Conservation (phyloP, 2,888 invertebrate species). For the Galerucella calmariensis region DNA sequence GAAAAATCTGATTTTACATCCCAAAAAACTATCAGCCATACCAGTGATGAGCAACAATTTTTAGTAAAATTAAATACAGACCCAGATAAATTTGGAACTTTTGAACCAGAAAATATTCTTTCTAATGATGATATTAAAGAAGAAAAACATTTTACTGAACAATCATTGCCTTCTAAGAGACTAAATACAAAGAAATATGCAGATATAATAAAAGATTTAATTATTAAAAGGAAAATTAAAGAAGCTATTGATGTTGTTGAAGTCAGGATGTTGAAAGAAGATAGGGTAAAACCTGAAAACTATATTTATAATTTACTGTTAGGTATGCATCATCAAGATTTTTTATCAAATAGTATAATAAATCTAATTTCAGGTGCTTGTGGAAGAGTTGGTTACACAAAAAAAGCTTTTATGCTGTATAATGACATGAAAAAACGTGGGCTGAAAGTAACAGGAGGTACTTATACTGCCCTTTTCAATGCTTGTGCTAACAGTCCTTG, state of each 20-base stretch:
- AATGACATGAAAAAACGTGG: conserved; percentile 84
- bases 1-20: not conserved
- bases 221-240: conserved; percentile 73
- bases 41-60: conserved; percentile 54
- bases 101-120: conserved; percentile 54
- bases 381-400: conserved; percentile 84
- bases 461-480: conserved; percentile 88
- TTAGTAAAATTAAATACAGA: conserved; percentile 63
- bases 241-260: conserved; percentile 85
- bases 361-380: conserved; percentile 70
- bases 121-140: conserved; percentile 71
- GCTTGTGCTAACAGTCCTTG: conserved; percentile 86
- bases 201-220: conserved; percentile 75
- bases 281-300: conserved; percentile 80
- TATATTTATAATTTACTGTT: conserved; percentile 88
- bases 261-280: conserved; percentile 79
- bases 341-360: not conserved
- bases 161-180: conserved; percentile 66
- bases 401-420: conserved; percentile 86
- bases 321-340: conserved; percentile 4
- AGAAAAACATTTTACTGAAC: conserved; percentile 69
- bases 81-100: conserved; percentile 71
- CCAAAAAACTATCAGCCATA: not conserved
- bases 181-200: conserved; percentile 75
- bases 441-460: conserved; percentile 75